Evolutionary conservation across 2,797 vertebrate species (phyloP).

Genomic region (Sparidentex hasta): DNA sequence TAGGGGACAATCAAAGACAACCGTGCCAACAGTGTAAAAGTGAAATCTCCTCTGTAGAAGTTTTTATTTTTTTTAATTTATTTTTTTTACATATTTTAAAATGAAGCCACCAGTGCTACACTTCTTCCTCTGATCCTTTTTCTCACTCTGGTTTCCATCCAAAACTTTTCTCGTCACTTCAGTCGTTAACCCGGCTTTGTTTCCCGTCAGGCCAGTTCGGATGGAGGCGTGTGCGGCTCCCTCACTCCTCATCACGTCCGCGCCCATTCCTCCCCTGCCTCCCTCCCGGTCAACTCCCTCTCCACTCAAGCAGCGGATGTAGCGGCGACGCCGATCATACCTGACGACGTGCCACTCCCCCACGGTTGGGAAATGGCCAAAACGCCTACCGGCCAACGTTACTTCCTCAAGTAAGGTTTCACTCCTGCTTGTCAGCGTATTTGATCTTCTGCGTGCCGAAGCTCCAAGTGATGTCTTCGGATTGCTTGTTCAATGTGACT

Average conservation of each 20-base stretch:
- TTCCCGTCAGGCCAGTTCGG: conserved; percentile 92
- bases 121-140: conserved; percentile 4
- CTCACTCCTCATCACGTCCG: conserved; percentile 93
- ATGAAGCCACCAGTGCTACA: conserved; percentile 9
- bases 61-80: no score
- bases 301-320: conserved; percentile 88
- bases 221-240: conserved; percentile 91
- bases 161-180: conserved; percentile 17
- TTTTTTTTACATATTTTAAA: not conserved
- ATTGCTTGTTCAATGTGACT: not conserved
- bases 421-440: conserved; percentile 11
- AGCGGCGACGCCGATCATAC: conserved; percentile 86
- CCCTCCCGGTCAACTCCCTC: conserved; percentile 91
- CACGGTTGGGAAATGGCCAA: conserved; percentile 98
- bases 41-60: not conserved
- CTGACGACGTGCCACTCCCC: conserved; percentile 94
- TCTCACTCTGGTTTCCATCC: conserved; percentile 11
- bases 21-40: not conserved
- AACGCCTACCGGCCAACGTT: conserved; percentile 94
- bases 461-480: not conserved
- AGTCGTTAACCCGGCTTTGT: conserved; percentile 64
- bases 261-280: conserved; percentile 95
- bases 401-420: conserved; percentile 94
- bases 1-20: not conserved
- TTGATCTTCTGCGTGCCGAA: conserved; percentile 16